phyloP scores from a whole-genome alignment of 1,140 invertebrate species.

The Dinoponera quadriceps region DNA sequence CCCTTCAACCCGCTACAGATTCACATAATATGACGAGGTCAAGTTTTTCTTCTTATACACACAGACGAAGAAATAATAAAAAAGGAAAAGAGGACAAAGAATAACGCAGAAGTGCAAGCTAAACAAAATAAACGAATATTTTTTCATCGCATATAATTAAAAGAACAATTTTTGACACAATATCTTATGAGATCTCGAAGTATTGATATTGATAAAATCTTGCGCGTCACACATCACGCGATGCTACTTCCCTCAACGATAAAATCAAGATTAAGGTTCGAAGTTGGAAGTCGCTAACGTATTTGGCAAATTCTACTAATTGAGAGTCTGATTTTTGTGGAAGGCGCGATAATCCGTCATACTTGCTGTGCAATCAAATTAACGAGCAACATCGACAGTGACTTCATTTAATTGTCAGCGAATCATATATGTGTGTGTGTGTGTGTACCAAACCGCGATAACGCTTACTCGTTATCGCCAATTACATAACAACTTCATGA shows the following conservation, averaged over 20 bases:
- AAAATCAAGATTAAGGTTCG: background rate
- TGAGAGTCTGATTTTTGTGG: background rate
- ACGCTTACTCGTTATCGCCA: conserved; percentile 51
- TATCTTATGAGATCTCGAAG: background rate
- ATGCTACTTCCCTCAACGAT: background rate
- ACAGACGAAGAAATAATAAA: too few species aligned
- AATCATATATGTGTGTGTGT: too few species aligned
- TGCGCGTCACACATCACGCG: background rate
- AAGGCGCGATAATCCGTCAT: background rate
- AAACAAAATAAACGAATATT: background rate
- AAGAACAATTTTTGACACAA: too few species aligned
- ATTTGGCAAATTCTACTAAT: background rate
- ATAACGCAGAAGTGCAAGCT: too few species aligned
- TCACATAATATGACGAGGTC: background rate
- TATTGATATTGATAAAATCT: background rate
- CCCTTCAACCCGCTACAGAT: background rate
- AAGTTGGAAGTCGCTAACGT: background rate
- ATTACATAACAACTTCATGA: conserved; percentile 61
- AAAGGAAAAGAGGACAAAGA: too few species aligned
- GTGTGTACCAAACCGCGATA: conserved; percentile 18
- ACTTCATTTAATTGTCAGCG: conserved; percentile 52
- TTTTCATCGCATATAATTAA: too few species aligned
- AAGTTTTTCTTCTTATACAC: too few species aligned
- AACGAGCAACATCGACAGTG: background rate
- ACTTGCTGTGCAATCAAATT: background rate